A percentile compares a stretch with the other conserved stretches of the same genome.
Conservation (phyloP, 2,888 invertebrate genomes). For the Sympetrum striolatum region DNA sequence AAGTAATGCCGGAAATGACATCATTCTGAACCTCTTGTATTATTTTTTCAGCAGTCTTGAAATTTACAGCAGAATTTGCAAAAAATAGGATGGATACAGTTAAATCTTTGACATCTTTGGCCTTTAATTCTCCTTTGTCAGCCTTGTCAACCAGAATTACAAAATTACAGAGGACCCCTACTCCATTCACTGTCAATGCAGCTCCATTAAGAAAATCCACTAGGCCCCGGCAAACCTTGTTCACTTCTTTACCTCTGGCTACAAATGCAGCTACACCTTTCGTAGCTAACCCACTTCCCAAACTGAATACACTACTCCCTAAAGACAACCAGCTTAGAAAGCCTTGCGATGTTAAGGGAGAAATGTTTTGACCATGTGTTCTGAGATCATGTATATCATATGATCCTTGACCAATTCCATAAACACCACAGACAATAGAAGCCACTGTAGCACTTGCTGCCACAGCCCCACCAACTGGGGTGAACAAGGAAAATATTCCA, state of each 20-base stretch:
- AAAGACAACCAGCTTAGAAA: conserved; percentile 69
- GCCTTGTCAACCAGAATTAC: conserved; percentile 56
- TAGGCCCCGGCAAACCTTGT: conserved; percentile 56
- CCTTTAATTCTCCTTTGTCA: conserved; percentile 60
- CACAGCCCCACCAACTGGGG: conserved; percentile 59
- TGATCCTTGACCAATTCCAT: conserved; percentile 63
- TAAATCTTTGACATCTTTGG: conserved; percentile 63
- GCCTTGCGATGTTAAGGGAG: conserved; percentile 64
- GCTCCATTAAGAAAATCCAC: background rate
- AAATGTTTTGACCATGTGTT: conserved; percentile 64
- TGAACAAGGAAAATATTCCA: conserved; percentile 62
- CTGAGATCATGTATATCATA: conserved; percentile 62
- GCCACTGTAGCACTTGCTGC: conserved; percentile 53
- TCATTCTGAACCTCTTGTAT: conserved; percentile 65
- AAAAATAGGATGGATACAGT: conserved; percentile 62
- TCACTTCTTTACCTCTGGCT: conserved; percentile 62
- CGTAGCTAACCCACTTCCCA: conserved; percentile 65
- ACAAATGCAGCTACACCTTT: conserved; percentile 61
- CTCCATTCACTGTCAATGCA: background rate
- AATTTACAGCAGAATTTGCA: conserved; percentile 61
- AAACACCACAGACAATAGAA: conserved; percentile 62
- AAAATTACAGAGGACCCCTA: background rate
- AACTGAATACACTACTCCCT: conserved; percentile 64
- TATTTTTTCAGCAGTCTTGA: conserved; percentile 62
- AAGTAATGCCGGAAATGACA: conserved; percentile 48